Percentiles rank a stretch among this genome's conserved stretches.
phyloP scores from a whole-genome alignment of 2,797 vertebrate species.

The Coranthus polyacanthus region DNA sequence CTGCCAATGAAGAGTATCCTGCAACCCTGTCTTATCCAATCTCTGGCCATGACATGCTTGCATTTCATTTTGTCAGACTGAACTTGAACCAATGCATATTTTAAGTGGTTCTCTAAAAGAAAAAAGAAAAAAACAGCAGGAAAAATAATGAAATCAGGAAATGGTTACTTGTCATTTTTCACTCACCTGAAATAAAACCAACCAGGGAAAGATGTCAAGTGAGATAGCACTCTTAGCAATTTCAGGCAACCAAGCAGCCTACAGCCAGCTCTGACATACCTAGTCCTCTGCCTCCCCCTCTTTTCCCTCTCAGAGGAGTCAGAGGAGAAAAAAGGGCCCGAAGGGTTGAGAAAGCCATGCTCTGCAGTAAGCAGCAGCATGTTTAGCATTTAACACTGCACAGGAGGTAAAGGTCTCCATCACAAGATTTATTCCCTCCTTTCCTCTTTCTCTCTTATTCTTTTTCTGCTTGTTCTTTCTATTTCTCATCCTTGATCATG shows the following conservation, averaged over 20 bases:
- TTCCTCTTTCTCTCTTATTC: conserved; percentile 1
- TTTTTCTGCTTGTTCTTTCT: not conserved
- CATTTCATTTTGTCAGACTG: conserved; percentile 29
- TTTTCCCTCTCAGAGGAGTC: conserved; percentile 46
- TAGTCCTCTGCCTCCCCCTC: conserved; percentile 19
- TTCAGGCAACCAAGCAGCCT: conserved; percentile 46
- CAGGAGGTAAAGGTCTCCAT: conserved; percentile 55
- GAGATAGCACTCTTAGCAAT: conserved; percentile 38
- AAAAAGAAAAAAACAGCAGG: not conserved
- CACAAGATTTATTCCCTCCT: conserved; percentile 23
- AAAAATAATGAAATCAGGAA: conserved; percentile 1
- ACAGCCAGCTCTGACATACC: conserved; percentile 59
- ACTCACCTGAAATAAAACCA: conserved; percentile 30
- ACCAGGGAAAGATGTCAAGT: conserved; percentile 1
- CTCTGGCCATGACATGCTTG: conserved; percentile 3
- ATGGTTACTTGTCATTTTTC: conserved; percentile 19
- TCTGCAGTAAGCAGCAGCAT: conserved; percentile 62
- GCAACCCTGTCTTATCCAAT: conserved; percentile 5
- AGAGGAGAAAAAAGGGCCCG: conserved; percentile 46
- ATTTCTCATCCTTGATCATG: conserved; percentile 23
- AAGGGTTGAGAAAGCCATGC: conserved; percentile 46
- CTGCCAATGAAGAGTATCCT: conserved; percentile 5
- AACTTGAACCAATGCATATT: conserved; percentile 23
- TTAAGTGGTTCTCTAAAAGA: conserved; percentile 3
- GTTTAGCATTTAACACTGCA: conserved; percentile 71